Conservation (phyloP, 2,113 vertebrate species). For the Gallinago undulata region DNA sequence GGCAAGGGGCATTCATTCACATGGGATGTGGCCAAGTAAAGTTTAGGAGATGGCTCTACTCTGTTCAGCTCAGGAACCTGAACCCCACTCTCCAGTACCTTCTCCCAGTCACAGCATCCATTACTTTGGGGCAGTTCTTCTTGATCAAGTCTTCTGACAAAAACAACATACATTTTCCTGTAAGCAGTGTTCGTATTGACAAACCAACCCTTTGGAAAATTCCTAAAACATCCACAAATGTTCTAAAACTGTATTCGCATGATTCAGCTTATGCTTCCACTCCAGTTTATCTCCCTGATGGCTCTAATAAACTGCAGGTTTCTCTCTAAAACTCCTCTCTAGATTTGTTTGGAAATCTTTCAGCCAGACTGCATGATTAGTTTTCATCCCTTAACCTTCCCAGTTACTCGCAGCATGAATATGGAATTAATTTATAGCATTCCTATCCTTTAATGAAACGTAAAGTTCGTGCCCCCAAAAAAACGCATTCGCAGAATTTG, state of each 20-base stretch:
- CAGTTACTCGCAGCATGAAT: neutral
- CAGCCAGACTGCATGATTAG: neutral
- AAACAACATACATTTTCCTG: neutral
- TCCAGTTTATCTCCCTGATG: constrained; percentile 12
- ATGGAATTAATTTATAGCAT: constrained; percentile 26
- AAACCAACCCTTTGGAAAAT: neutral
- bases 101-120: neutral
- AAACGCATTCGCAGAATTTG: neutral
- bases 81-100: neutral
- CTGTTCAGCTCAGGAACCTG: neutral
- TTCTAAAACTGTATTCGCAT: neutral
- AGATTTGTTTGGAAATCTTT: constrained; percentile 24
- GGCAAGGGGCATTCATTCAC: neutral
- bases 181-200: neutral
- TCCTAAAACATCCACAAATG: neutral
- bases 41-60: neutral
- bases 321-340: constrained; percentile 5
- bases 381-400: constrained; percentile 27
- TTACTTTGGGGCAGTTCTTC: neutral
- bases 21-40: neutral
- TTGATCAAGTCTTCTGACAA: neutral
- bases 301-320: constrained; percentile 28
- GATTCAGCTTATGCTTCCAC: constrained; percentile 1
- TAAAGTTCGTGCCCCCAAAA: neutral
- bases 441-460: constrained; percentile 20